A percentile compares a stretch with the other conserved stretches of the same genome.
These are phyloP conservation scores for Pangasius djambal DNA, from an alignment of 2,797 vertebrate species.

Conservation along the genomic window DNA sequence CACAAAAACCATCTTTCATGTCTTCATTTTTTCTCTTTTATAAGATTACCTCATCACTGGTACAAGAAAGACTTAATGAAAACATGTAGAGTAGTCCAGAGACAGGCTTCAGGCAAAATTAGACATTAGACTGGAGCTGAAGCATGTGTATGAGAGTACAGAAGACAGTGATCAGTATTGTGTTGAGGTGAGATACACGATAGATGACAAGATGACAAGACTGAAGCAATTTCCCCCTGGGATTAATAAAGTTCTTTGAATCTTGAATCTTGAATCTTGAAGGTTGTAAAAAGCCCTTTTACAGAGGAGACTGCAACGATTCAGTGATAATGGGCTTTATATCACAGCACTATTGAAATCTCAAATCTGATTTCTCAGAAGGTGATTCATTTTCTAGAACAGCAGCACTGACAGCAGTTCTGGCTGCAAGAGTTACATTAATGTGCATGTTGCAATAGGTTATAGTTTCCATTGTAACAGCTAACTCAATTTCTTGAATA, in stretches of 20 bases:
- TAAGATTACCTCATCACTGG: constrained; percentile 66
- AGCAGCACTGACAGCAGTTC: background rate
- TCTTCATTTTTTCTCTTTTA: background rate
- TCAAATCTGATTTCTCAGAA: background rate
- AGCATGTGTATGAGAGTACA: background rate
- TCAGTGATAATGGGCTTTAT: background rate
- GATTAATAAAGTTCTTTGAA: too few relatives aligned
- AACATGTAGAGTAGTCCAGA: constrained; percentile 33
- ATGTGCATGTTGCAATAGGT: background rate
- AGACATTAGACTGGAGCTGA: background rate
- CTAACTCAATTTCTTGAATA: background rate
- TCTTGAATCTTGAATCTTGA: too few relatives aligned
- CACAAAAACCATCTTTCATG: too few relatives aligned
- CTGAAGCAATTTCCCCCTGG: too few relatives aligned
- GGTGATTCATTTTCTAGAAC: background rate
- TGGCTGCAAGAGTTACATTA: background rate
- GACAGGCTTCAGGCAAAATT: background rate
- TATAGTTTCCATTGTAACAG: background rate
- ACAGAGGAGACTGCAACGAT: background rate
- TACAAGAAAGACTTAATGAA: constrained; percentile 56
- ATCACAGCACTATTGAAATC: background rate
- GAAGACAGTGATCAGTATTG: background rate
- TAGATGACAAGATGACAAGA: constrained; percentile 3
- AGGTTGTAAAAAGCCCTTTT: background rate
- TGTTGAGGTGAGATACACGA: background rate